Conservation (phyloP, 2,888 invertebrate species). For the Hipparchia semele region DNA sequence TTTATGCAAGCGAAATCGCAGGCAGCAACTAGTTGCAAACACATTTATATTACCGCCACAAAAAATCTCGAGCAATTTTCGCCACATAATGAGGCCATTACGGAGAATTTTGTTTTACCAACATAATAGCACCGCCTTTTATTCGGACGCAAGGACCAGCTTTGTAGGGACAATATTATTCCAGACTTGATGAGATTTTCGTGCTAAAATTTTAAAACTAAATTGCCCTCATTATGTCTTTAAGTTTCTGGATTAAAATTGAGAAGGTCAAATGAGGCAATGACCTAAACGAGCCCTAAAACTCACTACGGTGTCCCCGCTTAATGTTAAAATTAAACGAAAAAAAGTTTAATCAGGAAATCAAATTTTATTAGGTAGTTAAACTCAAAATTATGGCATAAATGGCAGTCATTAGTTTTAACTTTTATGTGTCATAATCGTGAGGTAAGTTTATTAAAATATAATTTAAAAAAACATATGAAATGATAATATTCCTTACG, state of each 20-base stretch:
- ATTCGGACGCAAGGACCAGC: slow-evolving; percentile 75
- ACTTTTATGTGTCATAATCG: neutral
- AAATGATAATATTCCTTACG: no score
- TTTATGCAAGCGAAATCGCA: slow-evolving; percentile 7
- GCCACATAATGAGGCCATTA: slow-evolving; percentile 83
- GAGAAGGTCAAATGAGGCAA: slow-evolving; percentile 62
- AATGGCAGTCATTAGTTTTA: neutral
- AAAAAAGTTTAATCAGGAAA: slow-evolving; percentile 18
- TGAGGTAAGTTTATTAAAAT: neutral
- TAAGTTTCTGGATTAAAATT: slow-evolving; percentile 71
- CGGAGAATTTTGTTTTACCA: slow-evolving; percentile 83
- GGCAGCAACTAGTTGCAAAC: slow-evolving; percentile 61
- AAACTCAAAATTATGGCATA: slow-evolving; percentile 5
- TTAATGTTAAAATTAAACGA: slow-evolving; percentile 5
- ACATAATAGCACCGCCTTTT: slow-evolving; percentile 82
- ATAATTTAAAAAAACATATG: neutral
- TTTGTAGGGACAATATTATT: slow-evolving; percentile 81
- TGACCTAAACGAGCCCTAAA: slow-evolving; percentile 31
- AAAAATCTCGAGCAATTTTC: slow-evolving; percentile 82
- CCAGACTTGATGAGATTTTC: slow-evolving; percentile 78
- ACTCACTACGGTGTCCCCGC: slow-evolving; percentile 19
- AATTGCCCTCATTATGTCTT: slow-evolving; percentile 78
- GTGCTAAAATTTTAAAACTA: slow-evolving; percentile 79
- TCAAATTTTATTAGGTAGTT: slow-evolving; percentile 15
- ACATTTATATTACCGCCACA: slow-evolving; percentile 81